A percentile compares a stretch with the other conserved stretches of the same genome.
Evolutionary conservation across 2,888 invertebrate genomes (phyloP).

Genomic region (Mimachlamys varia): DNA sequence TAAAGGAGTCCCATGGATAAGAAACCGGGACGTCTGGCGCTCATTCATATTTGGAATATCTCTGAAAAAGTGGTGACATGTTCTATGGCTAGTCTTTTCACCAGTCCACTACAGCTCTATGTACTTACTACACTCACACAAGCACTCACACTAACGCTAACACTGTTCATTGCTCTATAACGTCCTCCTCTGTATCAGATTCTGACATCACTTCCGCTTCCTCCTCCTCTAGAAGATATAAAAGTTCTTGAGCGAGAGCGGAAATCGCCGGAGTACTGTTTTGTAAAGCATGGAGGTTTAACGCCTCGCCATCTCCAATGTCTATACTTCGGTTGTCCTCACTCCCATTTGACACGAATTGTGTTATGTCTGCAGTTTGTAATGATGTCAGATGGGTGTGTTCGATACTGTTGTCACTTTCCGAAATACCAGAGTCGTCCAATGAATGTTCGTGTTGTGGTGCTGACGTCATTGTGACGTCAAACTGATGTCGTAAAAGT

Average conservation of each 20-base stretch:
- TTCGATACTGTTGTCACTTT: slow-evolving; percentile 38
- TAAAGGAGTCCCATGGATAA: too few relatives aligned
- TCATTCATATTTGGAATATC: too few relatives aligned
- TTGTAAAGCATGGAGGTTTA: slow-evolving; percentile 17
- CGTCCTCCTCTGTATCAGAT: neutral
- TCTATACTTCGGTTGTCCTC: slow-evolving; percentile 4
- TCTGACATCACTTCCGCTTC: slow-evolving; percentile 39
- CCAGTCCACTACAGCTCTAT: neutral
- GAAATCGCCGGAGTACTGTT: slow-evolving; percentile 51
- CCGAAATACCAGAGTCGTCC: slow-evolving; percentile 49
- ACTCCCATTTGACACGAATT: slow-evolving; percentile 25
- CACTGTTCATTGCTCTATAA: neutral
- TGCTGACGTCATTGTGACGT: neutral
- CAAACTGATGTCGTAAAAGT: slow-evolving; percentile 39
- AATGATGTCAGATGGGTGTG: slow-evolving; percentile 36
- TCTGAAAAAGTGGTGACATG: neutral
- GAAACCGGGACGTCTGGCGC: too few relatives aligned
- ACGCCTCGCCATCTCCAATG: neutral
- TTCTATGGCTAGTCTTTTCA: neutral
- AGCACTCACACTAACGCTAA: neutral
- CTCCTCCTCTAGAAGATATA: slow-evolving; percentile 57
- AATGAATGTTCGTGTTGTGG: neutral
- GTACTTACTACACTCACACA: neutral
- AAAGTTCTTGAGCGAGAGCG: slow-evolving; percentile 59
- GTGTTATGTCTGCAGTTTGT: slow-evolving; percentile 28